A percentile compares a stretch with the other conserved stretches of the same genome.
Evolutionary conservation across 2,888 invertebrate species (phyloP).

Genomic region (Cerastis rubricosa): DNA sequence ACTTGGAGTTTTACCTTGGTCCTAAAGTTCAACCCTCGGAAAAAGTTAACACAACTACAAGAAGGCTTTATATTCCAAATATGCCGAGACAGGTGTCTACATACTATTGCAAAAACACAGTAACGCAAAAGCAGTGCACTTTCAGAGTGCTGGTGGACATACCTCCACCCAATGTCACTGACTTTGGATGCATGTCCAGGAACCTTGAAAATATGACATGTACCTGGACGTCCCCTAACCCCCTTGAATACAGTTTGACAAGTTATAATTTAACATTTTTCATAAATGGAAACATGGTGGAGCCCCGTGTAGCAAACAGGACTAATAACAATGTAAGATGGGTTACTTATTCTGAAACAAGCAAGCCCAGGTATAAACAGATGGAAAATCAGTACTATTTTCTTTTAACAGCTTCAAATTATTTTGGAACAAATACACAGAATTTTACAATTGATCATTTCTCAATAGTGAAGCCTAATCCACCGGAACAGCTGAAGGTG

Average conservation of each 20-base stretch:
- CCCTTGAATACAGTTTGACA: constrained; percentile 77
- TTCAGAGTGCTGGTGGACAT: constrained; percentile 85
- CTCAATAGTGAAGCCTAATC: constrained; percentile 84
- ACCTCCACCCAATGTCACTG: constrained; percentile 91
- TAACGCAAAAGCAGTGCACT: constrained; percentile 75
- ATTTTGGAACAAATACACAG: constrained; percentile 90
- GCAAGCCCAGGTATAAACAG: constrained; percentile 85
- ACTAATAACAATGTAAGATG: constrained; percentile 67
- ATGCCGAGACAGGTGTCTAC: constrained; percentile 88
- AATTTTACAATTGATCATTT: constrained; percentile 91
- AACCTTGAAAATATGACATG: constrained; percentile 95
- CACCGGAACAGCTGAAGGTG: constrained; percentile 77
- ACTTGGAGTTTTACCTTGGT: constrained; percentile 84
- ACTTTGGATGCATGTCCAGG: constrained; percentile 94
- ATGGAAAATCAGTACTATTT: constrained; percentile 89
- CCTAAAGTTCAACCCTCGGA: constrained; percentile 77
- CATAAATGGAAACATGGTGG: constrained; percentile 72
- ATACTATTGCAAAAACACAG: constrained; percentile 89
- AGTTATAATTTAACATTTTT: constrained; percentile 78
- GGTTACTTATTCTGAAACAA: constrained; percentile 80
- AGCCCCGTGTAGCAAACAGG: constrained; percentile 71
- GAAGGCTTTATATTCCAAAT: constrained; percentile 89
- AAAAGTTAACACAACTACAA: constrained; percentile 92
- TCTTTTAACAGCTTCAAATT: constrained; percentile 91
- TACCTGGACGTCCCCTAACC: constrained; percentile 92